A percentile compares a stretch with the other conserved stretches of the same genome.
Evolutionary conservation across 35 echinoderm and acorn worm species (phyloP).

Genomic region (Chiridota heheva): DNA sequence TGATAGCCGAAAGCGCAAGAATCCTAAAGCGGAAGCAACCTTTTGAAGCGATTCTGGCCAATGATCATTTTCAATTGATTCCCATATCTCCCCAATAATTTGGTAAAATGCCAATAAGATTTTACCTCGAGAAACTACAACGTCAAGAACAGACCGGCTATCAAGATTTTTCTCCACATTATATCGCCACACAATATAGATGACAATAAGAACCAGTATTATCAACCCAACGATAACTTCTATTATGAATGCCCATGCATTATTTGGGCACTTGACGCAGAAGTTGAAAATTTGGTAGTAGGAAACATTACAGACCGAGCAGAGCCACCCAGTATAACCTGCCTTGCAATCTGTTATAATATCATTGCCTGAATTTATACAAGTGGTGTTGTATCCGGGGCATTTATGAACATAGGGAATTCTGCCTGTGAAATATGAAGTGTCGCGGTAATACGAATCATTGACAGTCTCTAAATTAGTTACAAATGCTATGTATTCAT

Average conservation of each 20-base stretch:
- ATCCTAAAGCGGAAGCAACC: neutral
- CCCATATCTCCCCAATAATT: constrained; percentile 28
- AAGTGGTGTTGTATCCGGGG: constrained; percentile 5
- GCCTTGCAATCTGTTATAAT: constrained; percentile 1
- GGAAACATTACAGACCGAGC: neutral
- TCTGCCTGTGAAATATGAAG: neutral
- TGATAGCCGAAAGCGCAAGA: constrained; percentile 25
- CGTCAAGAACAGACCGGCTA: constrained; percentile 10
- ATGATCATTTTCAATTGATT: neutral
- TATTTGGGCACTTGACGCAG: constrained; percentile 18
- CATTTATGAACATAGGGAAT: constrained; percentile 20
- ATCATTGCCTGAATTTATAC: neutral
- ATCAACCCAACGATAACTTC: neutral
- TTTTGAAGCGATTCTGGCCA: constrained; percentile 10
- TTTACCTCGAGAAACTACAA: constrained; percentile 31
- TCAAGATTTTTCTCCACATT: neutral
- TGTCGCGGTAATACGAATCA: neutral
- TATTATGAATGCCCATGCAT: neutral
- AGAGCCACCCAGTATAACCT: constrained; percentile 51
- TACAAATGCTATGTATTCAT: constrained; percentile 16
- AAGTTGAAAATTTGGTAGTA: constrained; percentile 15
- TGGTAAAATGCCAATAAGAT: constrained; percentile 45
- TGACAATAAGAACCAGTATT: neutral
- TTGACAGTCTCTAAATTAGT: constrained; percentile 9
- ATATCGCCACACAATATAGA: neutral